phyloP scores from a whole-genome alignment of 2,888 invertebrate species.

The Macropis europaea region DNA sequence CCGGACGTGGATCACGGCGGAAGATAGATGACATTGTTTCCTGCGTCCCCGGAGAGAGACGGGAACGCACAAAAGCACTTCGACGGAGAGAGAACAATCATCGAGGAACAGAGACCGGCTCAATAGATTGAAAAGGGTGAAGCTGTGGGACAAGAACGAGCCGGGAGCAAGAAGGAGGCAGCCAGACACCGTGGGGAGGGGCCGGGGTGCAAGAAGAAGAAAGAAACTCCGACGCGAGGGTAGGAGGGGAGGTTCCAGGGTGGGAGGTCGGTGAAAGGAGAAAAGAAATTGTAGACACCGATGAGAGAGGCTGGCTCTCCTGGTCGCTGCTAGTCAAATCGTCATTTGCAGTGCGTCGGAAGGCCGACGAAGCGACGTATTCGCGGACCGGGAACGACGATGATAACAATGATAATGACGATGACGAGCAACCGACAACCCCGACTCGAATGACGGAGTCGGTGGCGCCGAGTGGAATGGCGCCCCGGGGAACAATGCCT shows the following conservation, averaged over 20 bases:
- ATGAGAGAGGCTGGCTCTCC: neutral
- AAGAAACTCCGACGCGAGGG: neutral
- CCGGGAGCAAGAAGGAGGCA: neutral
- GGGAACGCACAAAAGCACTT: neutral
- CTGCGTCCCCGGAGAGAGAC: slow-evolving; percentile 50
- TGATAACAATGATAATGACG: slow-evolving; percentile 51
- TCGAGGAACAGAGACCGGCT: slow-evolving; percentile 7
- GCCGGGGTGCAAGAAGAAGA: neutral
- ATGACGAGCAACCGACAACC: slow-evolving; percentile 16
- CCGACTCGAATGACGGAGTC: slow-evolving; percentile 38
- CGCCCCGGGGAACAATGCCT: slow-evolving; percentile 47
- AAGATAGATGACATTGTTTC: slow-evolving; percentile 72
- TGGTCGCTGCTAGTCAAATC: slow-evolving; percentile 48
- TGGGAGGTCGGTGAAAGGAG: neutral
- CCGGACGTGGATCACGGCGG: slow-evolving; percentile 68
- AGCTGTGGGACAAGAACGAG: neutral
- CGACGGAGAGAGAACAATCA: slow-evolving; percentile 11
- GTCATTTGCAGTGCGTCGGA: slow-evolving; percentile 64
- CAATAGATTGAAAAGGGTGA: slow-evolving; percentile 20
- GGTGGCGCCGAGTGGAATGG: slow-evolving; percentile 27
- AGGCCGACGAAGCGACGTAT: slow-evolving; percentile 6
- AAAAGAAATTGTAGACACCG: neutral
- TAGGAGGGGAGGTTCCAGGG: neutral
- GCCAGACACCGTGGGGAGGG: neutral
- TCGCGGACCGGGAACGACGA: slow-evolving; percentile 36